Conservation (phyloP, 2,113 vertebrate species). For the Hemiprocne comata region DNA sequence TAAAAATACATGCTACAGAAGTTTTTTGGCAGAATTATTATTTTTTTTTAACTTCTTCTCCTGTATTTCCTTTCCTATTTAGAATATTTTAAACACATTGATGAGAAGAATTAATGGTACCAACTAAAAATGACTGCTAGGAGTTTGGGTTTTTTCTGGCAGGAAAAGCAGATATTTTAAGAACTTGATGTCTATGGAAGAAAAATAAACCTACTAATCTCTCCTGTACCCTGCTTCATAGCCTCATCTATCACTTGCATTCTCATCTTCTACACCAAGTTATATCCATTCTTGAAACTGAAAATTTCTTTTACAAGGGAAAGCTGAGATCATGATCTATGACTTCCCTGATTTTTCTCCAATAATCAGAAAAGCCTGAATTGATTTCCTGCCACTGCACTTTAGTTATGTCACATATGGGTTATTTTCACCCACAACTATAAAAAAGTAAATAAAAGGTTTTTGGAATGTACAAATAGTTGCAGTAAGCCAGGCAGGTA, state of each 20-base stretch:
- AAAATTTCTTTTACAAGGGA: neutral
- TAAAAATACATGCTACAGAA: neutral
- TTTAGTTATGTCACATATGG: neutral
- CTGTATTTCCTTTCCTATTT: neutral
- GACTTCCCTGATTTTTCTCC: neutral
- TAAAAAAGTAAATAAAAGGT: neutral
- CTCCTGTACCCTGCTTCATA: neutral
- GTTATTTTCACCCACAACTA: neutral
- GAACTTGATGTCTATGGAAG: neutral
- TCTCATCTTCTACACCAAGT: neutral
- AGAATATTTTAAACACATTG: neutral
- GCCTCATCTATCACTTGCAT: neutral
- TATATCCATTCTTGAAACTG: neutral
- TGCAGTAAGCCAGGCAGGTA: neutral
- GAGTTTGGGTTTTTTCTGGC: neutral
- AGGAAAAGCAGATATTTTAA: neutral
- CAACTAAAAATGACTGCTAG: neutral
- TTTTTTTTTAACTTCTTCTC: neutral
- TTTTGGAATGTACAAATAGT: neutral
- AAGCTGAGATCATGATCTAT: neutral
- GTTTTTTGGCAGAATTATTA: rapidly evolving
- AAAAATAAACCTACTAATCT: neutral
- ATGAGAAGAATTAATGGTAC: neutral
- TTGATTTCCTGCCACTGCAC: neutral
- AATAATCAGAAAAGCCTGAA: neutral